Conservation (phyloP, 2,113 vertebrate genomes). For the Leiothrix lutea region DNA sequence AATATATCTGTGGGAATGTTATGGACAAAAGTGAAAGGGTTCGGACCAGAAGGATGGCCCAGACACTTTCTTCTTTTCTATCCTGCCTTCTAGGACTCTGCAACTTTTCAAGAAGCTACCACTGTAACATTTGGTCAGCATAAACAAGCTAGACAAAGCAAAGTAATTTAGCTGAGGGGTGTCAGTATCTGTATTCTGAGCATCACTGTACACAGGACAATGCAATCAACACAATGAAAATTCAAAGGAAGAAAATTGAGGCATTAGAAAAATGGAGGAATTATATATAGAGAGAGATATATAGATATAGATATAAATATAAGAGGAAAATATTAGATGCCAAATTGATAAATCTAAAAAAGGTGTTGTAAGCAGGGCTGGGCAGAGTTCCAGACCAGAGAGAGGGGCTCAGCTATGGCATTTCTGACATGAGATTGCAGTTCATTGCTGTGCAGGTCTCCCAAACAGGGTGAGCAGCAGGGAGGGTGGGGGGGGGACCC, state of each 20-base stretch:
- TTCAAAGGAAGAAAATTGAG: background rate
- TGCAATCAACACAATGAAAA: background rate
- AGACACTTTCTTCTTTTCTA: background rate
- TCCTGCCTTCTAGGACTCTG: background rate
- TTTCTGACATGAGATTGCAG: background rate
- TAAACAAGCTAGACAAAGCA: background rate
- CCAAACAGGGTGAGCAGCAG: background rate
- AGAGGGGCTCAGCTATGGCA: background rate
- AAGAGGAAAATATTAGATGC: background rate
- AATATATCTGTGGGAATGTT: background rate
- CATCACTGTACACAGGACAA: fast-evolving
- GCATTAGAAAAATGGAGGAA: background rate
- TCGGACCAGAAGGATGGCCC: background rate
- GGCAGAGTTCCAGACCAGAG: background rate
- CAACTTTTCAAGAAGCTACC: background rate
- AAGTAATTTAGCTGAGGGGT: background rate
- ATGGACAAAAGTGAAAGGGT: background rate
- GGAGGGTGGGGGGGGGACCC: background rate
- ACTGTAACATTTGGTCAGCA: background rate
- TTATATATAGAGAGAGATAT: no score
- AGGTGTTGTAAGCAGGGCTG: background rate
- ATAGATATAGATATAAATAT: background rate
- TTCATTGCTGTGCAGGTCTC: background rate
- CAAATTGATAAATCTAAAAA: background rate
- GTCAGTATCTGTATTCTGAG: background rate